phyloP scores from a whole-genome alignment of 2,113 vertebrate genomes.

The Origma solitaria region DNA sequence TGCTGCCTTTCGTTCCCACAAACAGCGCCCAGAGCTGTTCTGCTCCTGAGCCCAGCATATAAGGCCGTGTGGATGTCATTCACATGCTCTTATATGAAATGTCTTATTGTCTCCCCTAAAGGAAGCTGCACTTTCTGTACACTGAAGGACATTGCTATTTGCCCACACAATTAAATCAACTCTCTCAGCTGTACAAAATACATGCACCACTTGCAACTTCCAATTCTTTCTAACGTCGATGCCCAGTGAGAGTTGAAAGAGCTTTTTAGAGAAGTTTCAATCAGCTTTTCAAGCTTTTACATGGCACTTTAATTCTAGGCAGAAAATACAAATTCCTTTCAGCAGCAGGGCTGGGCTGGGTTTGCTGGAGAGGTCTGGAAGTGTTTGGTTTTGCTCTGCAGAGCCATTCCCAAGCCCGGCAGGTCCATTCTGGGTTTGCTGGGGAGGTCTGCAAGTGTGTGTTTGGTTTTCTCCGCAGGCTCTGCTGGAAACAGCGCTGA shows the following conservation, averaged over 20 bases:
- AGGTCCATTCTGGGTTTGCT: not conserved
- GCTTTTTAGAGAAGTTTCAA: not conserved
- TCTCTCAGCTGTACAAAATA: not conserved
- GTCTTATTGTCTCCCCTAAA: not conserved
- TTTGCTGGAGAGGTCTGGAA: too few species aligned
- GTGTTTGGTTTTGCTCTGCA: too few species aligned
- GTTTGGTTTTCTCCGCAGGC: conserved; percentile 73
- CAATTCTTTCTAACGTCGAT: not conserved
- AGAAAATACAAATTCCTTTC: conserved; percentile 3
- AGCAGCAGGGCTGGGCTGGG: too few species aligned
- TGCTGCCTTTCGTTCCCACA: too few species aligned
- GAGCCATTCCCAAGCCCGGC: not conserved
- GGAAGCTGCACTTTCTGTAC: not conserved
- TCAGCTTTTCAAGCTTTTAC: not conserved
- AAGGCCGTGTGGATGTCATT: too few species aligned
- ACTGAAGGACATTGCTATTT: not conserved
- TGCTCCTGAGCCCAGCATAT: too few species aligned
- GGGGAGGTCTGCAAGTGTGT: not conserved
- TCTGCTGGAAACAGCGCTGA: conserved; percentile 88
- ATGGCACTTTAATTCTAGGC: not conserved
- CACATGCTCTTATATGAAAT: not conserved
- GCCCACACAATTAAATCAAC: not conserved
- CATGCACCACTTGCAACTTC: not conserved
- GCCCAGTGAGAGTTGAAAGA: not conserved
- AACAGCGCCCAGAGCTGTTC: too few species aligned